Evolutionary conservation across 2,888 invertebrate genomes (phyloP).

Genomic region (Oscheius myriophilus): DNA sequence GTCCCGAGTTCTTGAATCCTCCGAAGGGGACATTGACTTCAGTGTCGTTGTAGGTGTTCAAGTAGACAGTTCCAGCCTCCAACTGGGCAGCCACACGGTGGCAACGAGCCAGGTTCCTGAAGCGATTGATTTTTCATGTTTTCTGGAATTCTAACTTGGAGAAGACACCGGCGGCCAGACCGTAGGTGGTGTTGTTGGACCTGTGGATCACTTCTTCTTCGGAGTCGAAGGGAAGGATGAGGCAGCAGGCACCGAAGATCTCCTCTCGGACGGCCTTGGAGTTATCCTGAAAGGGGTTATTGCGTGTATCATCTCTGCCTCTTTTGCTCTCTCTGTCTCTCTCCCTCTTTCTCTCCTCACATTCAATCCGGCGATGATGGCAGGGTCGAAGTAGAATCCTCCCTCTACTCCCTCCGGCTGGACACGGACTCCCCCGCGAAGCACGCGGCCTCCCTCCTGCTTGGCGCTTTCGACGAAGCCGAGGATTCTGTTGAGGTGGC

Average conservation of each 20-base stretch:
- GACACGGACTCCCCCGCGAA: slow-evolving; percentile 74
- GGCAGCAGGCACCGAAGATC: slow-evolving; percentile 75
- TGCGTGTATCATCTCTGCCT: neutral
- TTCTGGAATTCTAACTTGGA: slow-evolving; percentile 73
- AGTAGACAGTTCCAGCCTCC: slow-evolving; percentile 75
- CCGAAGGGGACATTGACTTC: slow-evolving; percentile 76
- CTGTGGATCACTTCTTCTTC: slow-evolving; percentile 75
- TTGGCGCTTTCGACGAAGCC: slow-evolving; percentile 73
- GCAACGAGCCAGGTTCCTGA: slow-evolving; percentile 72
- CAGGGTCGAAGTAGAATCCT: slow-evolving; percentile 75
- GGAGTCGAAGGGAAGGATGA: slow-evolving; percentile 73
- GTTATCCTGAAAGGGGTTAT: slow-evolving; percentile 70
- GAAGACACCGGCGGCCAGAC: slow-evolving; percentile 76
- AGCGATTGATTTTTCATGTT: no score
- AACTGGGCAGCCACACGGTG: slow-evolving; percentile 73
- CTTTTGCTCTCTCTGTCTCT: neutral
- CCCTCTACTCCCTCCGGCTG: slow-evolving; percentile 68
- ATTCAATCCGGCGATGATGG: slow-evolving; percentile 71
- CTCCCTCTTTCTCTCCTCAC: slow-evolving; percentile 3
- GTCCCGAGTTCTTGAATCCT: slow-evolving; percentile 74
- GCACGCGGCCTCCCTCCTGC: slow-evolving; percentile 74
- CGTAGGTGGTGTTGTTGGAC: slow-evolving; percentile 75
- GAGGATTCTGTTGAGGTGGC: slow-evolving; percentile 74
- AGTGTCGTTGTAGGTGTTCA: slow-evolving; percentile 76
- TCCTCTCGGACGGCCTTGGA: slow-evolving; percentile 75